Evolutionary conservation across 2,797 vertebrate genomes (phyloP).

Genomic region (Intellagama lesueurii): DNA sequence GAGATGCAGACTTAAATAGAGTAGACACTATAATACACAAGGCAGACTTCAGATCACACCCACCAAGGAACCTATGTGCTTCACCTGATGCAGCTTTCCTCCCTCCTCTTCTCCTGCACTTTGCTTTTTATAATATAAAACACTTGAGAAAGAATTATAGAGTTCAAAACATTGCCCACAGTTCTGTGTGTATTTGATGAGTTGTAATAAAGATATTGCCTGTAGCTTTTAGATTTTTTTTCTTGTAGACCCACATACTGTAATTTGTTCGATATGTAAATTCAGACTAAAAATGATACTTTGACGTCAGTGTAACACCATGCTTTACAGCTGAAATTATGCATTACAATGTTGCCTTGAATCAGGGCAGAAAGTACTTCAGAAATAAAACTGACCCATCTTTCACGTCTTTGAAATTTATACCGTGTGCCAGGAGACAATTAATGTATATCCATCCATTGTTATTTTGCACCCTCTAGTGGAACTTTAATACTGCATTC

Average conservation of each 20-base stretch:
- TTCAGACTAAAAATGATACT: background rate
- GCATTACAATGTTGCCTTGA: background rate
- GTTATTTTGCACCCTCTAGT: constrained; percentile 19
- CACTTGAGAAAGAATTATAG: background rate
- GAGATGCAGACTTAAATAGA: background rate
- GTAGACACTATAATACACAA: background rate
- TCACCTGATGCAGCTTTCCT: no score
- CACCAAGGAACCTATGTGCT: background rate
- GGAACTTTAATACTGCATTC: background rate
- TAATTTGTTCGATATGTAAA: background rate
- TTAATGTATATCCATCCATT: background rate
- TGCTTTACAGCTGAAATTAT: background rate
- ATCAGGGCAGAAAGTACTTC: background rate
- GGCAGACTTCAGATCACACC: background rate
- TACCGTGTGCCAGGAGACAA: background rate
- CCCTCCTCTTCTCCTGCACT: background rate
- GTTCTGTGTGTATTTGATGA: background rate
- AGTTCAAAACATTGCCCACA: background rate
- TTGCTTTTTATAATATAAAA: background rate
- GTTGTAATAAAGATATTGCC: background rate
- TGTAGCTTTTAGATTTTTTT: background rate
- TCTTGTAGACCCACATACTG: background rate
- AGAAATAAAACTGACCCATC: background rate
- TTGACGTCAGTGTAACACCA: background rate
- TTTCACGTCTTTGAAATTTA: background rate